These are phyloP conservation scores for Meda fulgida DNA, from an alignment of 2,797 vertebrate genomes.

Conservation along the genomic window DNA sequence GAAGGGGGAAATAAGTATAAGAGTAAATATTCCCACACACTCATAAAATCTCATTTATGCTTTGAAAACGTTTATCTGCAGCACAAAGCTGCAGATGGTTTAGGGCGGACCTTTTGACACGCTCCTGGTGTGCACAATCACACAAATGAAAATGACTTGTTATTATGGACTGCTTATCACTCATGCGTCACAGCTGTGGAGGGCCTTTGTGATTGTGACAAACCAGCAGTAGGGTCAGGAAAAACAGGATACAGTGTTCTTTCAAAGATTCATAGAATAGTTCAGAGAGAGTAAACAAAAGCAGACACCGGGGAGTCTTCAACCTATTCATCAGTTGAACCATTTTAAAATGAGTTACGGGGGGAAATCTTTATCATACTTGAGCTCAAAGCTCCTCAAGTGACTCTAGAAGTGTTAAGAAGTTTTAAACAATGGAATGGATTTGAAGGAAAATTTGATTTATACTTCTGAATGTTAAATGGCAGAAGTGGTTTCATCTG, in stretches of 20 bases:
- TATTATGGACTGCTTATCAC: constrained; percentile 54
- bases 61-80: constrained; percentile 57
- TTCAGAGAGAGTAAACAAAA: neutral
- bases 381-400: neutral
- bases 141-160: constrained; percentile 44
- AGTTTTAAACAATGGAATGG: neutral
- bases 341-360: neutral
- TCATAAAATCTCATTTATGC: constrained; percentile 60
- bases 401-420: neutral
- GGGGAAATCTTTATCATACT: neutral
- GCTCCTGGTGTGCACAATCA: constrained; percentile 30
- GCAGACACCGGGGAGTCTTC: neutral
- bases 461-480: neutral
- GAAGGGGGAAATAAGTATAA: constrained; percentile 4
- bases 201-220: constrained; percentile 8
- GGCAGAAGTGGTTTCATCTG: neutral
- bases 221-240: constrained; percentile 3
- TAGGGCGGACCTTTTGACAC: constrained; percentile 64
- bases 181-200: constrained; percentile 36
- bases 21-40: constrained; percentile 29
- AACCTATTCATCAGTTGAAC: neutral
- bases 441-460: neutral
- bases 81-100: constrained; percentile 60
- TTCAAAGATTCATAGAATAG: neutral
- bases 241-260: neutral